phyloP scores from a whole-genome alignment of 2,888 invertebrate genomes.

The Halictus ligatus region DNA sequence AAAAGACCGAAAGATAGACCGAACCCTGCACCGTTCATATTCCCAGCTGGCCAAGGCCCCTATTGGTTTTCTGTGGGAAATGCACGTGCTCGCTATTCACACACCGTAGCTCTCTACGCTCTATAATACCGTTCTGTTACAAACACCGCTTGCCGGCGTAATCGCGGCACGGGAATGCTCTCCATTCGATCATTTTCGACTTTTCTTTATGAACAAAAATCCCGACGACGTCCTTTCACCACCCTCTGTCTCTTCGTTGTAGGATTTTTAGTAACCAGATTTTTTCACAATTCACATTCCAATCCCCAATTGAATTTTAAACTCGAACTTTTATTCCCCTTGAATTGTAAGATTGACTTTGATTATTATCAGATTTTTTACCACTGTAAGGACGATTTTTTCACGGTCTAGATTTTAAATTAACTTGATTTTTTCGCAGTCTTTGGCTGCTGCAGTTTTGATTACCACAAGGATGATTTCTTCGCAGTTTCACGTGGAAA shows the following conservation, averaged over 20 bases:
- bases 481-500: neutral
- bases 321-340: neutral
- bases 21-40: constrained; percentile 84
- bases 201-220: constrained; percentile 5
- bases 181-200: constrained; percentile 44
- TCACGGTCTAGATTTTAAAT: neutral
- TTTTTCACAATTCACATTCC: neutral
- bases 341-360: too few relatives aligned
- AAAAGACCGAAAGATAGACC: constrained; percentile 78
- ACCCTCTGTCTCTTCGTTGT: neutral
- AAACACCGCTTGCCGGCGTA: constrained; percentile 58
- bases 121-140: constrained; percentile 67
- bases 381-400: neutral
- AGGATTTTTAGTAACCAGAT: neutral
- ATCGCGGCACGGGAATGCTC: constrained; percentile 55
- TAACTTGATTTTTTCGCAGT: neutral
- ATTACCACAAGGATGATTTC: neutral
- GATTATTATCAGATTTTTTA: neutral
- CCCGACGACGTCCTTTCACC: neutral
- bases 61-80: constrained; percentile 83
- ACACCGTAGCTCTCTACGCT: constrained; percentile 64
- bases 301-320: neutral
- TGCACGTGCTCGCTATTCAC: constrained; percentile 83
- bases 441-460: neutral
- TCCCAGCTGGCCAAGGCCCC: constrained; percentile 84